Base-by-base conservation (phyloP, 2,888 invertebrate species). In the Microplitis manilae region DNA sequence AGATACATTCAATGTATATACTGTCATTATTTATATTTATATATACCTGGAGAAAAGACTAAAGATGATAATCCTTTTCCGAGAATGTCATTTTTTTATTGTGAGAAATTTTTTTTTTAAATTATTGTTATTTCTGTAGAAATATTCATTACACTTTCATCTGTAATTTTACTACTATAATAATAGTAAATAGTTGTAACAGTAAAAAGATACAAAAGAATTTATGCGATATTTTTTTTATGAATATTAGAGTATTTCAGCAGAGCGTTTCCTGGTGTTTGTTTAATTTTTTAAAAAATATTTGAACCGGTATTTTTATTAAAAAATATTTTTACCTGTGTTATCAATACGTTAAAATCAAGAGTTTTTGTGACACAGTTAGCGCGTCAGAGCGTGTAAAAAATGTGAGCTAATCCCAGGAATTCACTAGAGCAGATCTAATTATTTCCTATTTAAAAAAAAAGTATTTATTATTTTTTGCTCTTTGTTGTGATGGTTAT, bases 371-470 rank as follows among this genome's bases (percentile, higher is more conserved):
- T 80, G 79, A 80, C 79, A 80, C 75, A 59, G 75, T 70, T 50
- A 72, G 79, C 8, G 75, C 79, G 69, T 76, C 80, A 79, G 80
- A 64, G 75, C 81, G 77, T 77, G 71, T 77, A 79, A 67, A 79
- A 78, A 79, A 41, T 64, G 41, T 67, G 61, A 38, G 70, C 73
- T 74, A 73, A 81, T 78, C 70, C 30, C 77, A 69, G 78, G 71
- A 76, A 79, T 76, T 76, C 75, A 76, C 67, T 76, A 79, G 76
- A 81, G 74, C 79, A 79, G 79, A 77, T 79, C 81, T 79, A 81
- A 81, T 81, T 79, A 77, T 71, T 80, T 81, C 77, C 70, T 75
- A 38, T 17, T 15, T 59, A 67, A 65, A 59, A 67, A 30, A 73
- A 61, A 39, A 15, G 15, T 30, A 17, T 59, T 17, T 17, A 20